Evolutionary conservation across 2,888 invertebrate genomes (phyloP).

Genomic region (Sipha maydis): DNA sequence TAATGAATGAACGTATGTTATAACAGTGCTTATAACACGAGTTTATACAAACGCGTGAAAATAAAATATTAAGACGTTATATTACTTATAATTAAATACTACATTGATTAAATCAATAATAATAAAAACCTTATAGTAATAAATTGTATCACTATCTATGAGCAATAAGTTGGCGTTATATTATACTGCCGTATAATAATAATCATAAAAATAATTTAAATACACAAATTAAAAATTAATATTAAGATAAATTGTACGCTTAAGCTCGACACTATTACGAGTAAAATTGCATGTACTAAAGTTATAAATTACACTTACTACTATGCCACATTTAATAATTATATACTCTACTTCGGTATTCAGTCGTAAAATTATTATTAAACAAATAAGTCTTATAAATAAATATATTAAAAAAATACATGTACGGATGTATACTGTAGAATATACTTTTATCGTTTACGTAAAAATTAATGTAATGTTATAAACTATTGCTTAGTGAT

Average conservation of each 20-base stretch:
- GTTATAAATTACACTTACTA: not conserved
- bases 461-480: not conserved
- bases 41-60: no score
- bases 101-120: no score
- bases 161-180: not conserved
- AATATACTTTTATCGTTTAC: not conserved
- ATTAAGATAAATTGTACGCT: not conserved
- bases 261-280: not conserved
- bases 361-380: slow-evolving; percentile 26
- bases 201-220: not conserved
- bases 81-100: not conserved
- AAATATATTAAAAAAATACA: no score
- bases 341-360: slow-evolving; percentile 18
- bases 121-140: no score
- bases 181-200: not conserved
- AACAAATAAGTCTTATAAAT: not conserved
- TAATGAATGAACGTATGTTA: no score
- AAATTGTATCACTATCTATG: not conserved
- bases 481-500: not conserved
- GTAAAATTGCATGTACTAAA: not conserved
- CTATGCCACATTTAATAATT: slow-evolving; percentile 22
- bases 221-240: not conserved
- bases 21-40: no score
- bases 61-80: not conserved
- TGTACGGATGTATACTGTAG: no score